Evolutionary conservation across 2,888 invertebrate species (phyloP).

Genomic region (Xanthorhoe designata): DNA sequence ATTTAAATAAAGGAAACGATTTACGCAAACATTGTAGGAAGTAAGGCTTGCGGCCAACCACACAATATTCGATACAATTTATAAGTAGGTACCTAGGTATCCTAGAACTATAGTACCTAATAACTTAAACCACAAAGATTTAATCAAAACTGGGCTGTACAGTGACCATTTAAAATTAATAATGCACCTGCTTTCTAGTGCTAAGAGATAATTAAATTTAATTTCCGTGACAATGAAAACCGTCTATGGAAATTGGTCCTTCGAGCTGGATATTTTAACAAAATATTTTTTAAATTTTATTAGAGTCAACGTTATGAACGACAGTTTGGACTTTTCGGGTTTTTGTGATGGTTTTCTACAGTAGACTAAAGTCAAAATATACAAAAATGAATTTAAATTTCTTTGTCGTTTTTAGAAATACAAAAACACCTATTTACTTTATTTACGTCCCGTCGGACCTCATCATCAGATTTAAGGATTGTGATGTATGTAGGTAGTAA

Average conservation of each 20-base stretch:
- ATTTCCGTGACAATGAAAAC: conserved; percentile 6
- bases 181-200: conserved; percentile 36
- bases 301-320: too few species aligned
- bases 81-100: background rate
- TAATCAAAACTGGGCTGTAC: conserved; percentile 40
- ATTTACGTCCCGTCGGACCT: too few species aligned
- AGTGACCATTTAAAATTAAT: conserved; percentile 40
- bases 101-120: background rate
- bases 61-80: conserved; percentile 11
- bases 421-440: too few species aligned
- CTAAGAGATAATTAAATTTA: conserved; percentile 19
- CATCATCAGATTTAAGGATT: too few species aligned
- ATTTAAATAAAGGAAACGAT: conserved; percentile 24
- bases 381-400: too few species aligned
- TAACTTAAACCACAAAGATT: conserved; percentile 33
- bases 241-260: conserved; percentile 5
- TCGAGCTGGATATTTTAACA: background rate
- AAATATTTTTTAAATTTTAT: too few species aligned
- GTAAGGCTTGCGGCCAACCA: conserved; percentile 19
- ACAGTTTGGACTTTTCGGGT: too few species aligned
- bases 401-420: too few species aligned
- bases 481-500: too few species aligned
- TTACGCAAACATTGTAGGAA: conserved; percentile 13
- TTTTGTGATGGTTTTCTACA: too few species aligned
- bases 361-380: too few species aligned